Conservation (phyloP, 2,888 invertebrate species). For the Galerucella nymphaeae region DNA sequence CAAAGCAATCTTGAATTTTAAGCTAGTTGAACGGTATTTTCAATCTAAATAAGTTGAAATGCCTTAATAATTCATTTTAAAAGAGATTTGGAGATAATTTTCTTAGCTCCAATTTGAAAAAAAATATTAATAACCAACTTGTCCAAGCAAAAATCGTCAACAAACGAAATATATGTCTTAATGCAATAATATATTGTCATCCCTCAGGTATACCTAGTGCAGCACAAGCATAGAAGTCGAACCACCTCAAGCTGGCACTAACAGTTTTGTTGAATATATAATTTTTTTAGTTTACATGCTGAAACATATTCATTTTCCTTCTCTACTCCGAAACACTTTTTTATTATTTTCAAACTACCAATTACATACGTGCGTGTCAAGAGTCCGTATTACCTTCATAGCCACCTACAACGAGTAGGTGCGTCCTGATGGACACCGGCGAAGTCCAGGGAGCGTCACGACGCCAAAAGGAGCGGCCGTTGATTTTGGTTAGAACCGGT, state of each 20-base stretch:
- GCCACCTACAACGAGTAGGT: constrained; percentile 27
- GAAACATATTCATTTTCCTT: neutral
- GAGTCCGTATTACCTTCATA: constrained; percentile 15
- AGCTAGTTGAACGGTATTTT: neutral
- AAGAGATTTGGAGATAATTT: too few species aligned
- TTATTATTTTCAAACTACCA: constrained; percentile 14
- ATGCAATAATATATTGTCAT: too few species aligned
- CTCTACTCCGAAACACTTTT: neutral
- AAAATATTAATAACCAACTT: too few species aligned
- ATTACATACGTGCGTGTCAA: constrained; percentile 28
- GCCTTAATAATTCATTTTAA: too few species aligned
- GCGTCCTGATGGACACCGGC: constrained; percentile 24
- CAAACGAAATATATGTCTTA: too few species aligned
- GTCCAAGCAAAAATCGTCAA: too few species aligned
- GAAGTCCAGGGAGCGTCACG: constrained; percentile 39
- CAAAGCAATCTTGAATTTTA: too few species aligned
- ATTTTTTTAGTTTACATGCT: neutral
- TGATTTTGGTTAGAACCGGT: constrained; percentile 13
- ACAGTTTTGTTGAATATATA: neutral
- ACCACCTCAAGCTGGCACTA: too few species aligned
- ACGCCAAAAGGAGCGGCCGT: constrained; percentile 37
- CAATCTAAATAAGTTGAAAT: neutral
- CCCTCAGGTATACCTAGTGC: too few species aligned
- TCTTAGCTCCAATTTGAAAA: too few species aligned
- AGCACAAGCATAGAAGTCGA: too few species aligned